phyloP scores from a whole-genome alignment of 2,888 invertebrate species.

The Venustoraphidia nigricollis region DNA sequence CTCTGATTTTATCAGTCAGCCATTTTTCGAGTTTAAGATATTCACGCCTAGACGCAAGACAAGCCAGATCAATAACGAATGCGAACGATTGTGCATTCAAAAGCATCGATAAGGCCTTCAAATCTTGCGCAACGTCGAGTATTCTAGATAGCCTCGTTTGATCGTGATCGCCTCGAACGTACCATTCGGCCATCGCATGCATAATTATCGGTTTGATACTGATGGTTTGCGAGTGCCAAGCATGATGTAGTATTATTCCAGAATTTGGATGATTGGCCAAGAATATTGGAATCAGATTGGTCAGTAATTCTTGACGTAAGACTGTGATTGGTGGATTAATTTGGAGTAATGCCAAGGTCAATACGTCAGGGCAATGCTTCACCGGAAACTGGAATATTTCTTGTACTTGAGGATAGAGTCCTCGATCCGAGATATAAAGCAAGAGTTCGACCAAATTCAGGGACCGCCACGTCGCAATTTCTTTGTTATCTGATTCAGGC shows the following conservation, averaged over 20 bases:
- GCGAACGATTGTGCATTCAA: conserved; percentile 81
- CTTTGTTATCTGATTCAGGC: conserved; percentile 90
- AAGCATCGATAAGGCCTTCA: conserved; percentile 79
- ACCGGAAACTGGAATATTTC: conserved; percentile 86
- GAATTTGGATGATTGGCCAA: conserved; percentile 93
- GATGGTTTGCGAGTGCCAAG: conserved; percentile 73
- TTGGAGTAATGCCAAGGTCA: conserved; percentile 79
- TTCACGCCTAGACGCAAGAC: conserved; percentile 89
- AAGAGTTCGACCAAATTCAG: conserved; percentile 81
- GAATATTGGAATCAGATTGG: conserved; percentile 81
- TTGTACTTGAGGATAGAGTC: conserved; percentile 65
- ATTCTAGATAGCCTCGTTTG: conserved; percentile 87
- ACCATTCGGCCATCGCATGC: conserved; percentile 98
- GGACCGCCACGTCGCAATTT: conserved; percentile 85
- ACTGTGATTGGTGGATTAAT: conserved; percentile 65
- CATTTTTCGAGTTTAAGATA: conserved; percentile 97
- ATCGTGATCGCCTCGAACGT: conserved; percentile 80
- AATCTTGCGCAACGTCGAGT: conserved; percentile 90
- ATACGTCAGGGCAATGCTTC: conserved; percentile 87
- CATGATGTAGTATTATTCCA: conserved; percentile 87
- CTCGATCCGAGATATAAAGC: conserved; percentile 73
- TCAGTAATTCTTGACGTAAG: conserved; percentile 72
- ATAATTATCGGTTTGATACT: conserved; percentile 71
- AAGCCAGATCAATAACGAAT: conserved; percentile 97
- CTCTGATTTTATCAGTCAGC: conserved; percentile 91